Base-by-base conservation (phyloP, 2,113 vertebrate genomes). In the Melanocharis versteri region DNA sequence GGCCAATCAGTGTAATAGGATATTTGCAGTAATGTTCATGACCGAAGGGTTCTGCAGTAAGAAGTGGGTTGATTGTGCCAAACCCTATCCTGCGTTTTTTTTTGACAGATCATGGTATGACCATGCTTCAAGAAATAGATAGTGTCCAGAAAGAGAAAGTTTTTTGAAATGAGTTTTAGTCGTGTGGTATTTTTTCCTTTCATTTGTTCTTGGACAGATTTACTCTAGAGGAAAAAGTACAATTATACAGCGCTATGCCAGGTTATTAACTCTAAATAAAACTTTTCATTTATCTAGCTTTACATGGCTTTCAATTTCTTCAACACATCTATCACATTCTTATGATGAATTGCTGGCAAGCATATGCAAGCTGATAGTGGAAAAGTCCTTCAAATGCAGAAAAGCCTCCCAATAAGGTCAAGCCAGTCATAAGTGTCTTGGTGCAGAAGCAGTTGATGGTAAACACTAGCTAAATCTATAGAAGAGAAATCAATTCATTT, bases 191-290 rank as follows among this genome's bases (percentile, higher is more conserved):
- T 72, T 47, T 56, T 37, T 17, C 30, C 58, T 71, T 84, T 65
- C 26, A 53, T 87, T 94, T 96, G 15, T 68, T 91, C 47, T 95
- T 83, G 61, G 77, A 73, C 53, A 51, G 8, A 88, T 95, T 88
- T 95, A 87, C 57, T 95, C 66, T 40, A 47, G 95, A 95, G 11
- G 58, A 92, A 96, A 79, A 57, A 20, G 9, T 77, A 91, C 58
- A 95, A 89, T 78, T 96, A 93, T 39, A 14, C 6, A 33, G 16
- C 35, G 12, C 68, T 93, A 33, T 58, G 80, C 65, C 88, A 93
- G 80, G 91, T 84, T 95, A 69, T 68, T 94, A 91, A 57, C 6
- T 50, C 61, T 68, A 97, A 97, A 96, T 89, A 96, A 96, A 94
- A 80, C 84, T 94, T 90, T 83, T 82, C 54, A 89, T 94, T 90